A percentile compares a stretch with the other conserved stretches of the same genome.
These are phyloP conservation scores for Paelopatides confundens DNA, from an alignment of 53 echinoderm and acorn worm species.

Conservation along the genomic window DNA sequence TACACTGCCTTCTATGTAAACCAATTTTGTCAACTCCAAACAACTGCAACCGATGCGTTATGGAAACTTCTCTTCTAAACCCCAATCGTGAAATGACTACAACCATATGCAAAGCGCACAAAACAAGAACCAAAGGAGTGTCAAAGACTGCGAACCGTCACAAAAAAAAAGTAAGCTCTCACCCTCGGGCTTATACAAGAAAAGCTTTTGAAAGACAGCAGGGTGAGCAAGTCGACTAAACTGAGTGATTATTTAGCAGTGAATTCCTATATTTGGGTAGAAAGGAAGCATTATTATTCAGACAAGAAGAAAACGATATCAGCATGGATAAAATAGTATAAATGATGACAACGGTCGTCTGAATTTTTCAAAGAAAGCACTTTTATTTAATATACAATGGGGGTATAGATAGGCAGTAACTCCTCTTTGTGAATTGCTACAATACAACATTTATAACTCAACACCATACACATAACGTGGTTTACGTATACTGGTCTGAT, in stretches of 20 bases:
- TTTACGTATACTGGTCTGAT: too few species aligned
- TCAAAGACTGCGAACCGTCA: background rate
- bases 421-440: too few species aligned
- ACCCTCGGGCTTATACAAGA: slow-evolving; percentile 1
- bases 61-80: too few species aligned
- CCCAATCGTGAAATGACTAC: background rate
- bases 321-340: background rate
- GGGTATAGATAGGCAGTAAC: too few species aligned
- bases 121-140: background rate
- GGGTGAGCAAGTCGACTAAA: background rate
- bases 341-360: background rate
- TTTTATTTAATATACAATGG: background rate
- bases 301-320: background rate
- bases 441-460: too few species aligned
- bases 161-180: background rate
- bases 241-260: background rate
- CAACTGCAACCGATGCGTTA: too few species aligned
- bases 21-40: too few species aligned
- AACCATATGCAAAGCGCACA: slow-evolving; percentile 3
- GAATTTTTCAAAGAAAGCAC: background rate
- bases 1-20: too few species aligned
- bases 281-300: background rate
- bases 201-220: background rate
- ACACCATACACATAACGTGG: too few species aligned
- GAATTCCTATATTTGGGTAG: background rate